Conservation (phyloP, 2,888 invertebrate species). For the Microdon myrmicae region DNA sequence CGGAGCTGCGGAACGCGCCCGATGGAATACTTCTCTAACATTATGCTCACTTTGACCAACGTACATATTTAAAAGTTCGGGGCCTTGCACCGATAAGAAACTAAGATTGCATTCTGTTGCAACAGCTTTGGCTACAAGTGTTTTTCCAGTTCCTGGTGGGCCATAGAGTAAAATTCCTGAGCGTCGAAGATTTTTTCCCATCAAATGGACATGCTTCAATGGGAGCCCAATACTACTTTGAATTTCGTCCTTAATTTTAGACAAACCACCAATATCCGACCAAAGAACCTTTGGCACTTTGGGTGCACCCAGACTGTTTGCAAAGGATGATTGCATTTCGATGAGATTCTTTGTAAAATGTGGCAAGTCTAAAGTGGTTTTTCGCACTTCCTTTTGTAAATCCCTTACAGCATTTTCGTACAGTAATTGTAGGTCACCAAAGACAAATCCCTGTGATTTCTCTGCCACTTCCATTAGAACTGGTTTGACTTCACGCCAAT, state of each 20-base stretch:
- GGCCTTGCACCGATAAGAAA: conserved; percentile 96
- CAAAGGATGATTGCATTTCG: conserved; percentile 64
- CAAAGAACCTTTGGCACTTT: conserved; percentile 92
- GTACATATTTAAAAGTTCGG: conserved; percentile 98
- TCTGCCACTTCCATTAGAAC: conserved; percentile 73
- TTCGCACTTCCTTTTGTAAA: conserved; percentile 48
- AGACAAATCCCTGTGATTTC: conserved; percentile 77
- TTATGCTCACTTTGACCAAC: conserved; percentile 99
- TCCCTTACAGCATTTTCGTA: conserved; percentile 62
- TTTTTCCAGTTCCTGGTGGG: conserved; percentile 94
- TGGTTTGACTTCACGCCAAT: conserved; percentile 62
- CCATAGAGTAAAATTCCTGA: conserved; percentile 84
- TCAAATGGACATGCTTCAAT: conserved; percentile 75
- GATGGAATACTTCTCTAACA: conserved; percentile 93
- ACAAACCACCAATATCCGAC: conserved; percentile 95
- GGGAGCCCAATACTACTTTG: conserved; percentile 86
- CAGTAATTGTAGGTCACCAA: conserved; percentile 75
- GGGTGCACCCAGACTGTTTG: conserved; percentile 79
- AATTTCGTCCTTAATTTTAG: conserved; percentile 89
- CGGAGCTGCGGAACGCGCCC: conserved; percentile 89
- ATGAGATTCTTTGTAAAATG: conserved; percentile 61
- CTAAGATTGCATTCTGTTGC: conserved; percentile 96
- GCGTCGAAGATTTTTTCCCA: conserved; percentile 70
- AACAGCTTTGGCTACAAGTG: conserved; percentile 94
- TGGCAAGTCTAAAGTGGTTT: conserved; percentile 55